Base-by-base conservation (phyloP, 2,797 vertebrate species). In the Stomatorhinus walkeri region DNA sequence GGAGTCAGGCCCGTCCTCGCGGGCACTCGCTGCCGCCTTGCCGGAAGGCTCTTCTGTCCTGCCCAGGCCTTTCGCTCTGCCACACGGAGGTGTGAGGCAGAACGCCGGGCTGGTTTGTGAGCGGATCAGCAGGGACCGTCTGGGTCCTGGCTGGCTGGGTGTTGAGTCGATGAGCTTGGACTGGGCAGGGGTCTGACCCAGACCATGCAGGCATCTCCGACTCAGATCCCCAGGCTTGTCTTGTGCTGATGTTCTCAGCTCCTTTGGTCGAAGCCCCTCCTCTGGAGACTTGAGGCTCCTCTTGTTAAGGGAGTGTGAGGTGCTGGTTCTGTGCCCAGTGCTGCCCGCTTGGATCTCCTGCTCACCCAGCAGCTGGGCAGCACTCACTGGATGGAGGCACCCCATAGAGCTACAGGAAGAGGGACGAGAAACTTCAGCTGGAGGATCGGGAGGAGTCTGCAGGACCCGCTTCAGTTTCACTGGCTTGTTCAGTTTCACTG, bases 1-100 rank as follows among this genome's bases (percentile, higher is more conserved):
- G 90, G 91, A 94, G 87, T 94, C 94, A 7, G 93, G 93, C 81
- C 91, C 89, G 81, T 91, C 90, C 16, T 94, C 93, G 51, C 92
- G 90, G 88, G 91, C 93, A 91, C 90, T 93, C 52, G 86, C 91
- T 51, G 92, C 90, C 0, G 89, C 91, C 89, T 92, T 89, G 16
- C 90, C 87, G 22, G 40, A 5, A 32, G n/a, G 12, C 59, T 85
- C 24, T 12, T 61, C 40, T 2, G 12, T 6, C 46, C 54, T 19
- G 19, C 32, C 22, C 6, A 43, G 88, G 6, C 72, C 76, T 68
- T 51, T 81, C 22, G 22, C 22, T 5, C 52, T 89, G 28, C 10
- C n/a, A 9, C 59, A n/a, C 1, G 59, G 40, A 46, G n/a, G 59
- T 7, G 5, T 48, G 43, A 40, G 46, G 72, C 36, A 81, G 1